Evolutionary conservation across 2,113 vertebrate genomes (phyloP).

Genomic region (Oncorhynchus masou): DNA sequence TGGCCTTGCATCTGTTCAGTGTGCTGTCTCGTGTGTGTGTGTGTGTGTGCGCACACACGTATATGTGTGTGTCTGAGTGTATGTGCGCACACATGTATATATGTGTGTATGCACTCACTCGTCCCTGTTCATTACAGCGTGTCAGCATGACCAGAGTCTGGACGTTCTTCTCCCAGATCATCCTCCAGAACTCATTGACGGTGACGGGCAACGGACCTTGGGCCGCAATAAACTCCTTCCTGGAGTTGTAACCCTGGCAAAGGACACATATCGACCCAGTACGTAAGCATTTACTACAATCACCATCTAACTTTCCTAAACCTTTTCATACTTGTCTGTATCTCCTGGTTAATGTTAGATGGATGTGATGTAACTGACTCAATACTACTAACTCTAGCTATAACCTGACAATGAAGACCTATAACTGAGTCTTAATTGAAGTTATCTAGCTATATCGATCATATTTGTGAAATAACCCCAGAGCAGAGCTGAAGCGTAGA

Average conservation of each 20-base stretch:
- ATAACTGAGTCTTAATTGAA: too few species aligned
- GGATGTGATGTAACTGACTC: too few species aligned
- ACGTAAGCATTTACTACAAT: neutral
- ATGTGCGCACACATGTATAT: neutral
- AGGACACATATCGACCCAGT: neutral
- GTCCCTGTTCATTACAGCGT: constrained; percentile 90
- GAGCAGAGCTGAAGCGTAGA: neutral
- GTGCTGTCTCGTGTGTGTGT: neutral
- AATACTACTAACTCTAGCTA: too few species aligned
- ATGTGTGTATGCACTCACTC: constrained; percentile 72
- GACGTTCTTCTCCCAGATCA: constrained; percentile 94
- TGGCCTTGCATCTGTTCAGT: neutral
- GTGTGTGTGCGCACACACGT: neutral
- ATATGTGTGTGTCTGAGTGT: neutral
- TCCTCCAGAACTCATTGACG: constrained; percentile 91
- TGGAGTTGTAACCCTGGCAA: constrained; percentile 86
- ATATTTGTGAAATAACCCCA: neutral
- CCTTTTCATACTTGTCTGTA: too few species aligned
- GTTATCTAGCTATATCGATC: too few species aligned
- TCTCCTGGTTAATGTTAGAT: too few species aligned
- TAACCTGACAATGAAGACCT: too few species aligned
- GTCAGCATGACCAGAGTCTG: constrained; percentile 92
- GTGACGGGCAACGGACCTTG: constrained; percentile 91
- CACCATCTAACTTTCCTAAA: too few species aligned
- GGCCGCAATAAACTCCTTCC: constrained; percentile 89